Evolutionary conservation across 2,888 invertebrate species (phyloP).

Genomic region (Nomada ferruginata): DNA sequence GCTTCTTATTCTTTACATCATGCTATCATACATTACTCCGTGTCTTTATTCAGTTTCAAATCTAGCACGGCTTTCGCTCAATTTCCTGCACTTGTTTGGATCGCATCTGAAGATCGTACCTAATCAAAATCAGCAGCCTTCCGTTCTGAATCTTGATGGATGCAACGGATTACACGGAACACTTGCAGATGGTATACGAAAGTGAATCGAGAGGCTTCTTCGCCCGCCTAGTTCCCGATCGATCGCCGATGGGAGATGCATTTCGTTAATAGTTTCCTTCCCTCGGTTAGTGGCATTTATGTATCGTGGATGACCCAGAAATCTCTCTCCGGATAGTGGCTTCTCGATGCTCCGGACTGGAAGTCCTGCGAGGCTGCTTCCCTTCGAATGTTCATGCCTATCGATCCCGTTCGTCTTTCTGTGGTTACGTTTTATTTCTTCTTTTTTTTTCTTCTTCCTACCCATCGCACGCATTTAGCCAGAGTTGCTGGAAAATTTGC

Average conservation of each 20-base stretch:
- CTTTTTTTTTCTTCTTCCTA: not conserved
- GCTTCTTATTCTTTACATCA: not conserved
- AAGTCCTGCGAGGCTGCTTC: not conserved
- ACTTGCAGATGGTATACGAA: conserved; percentile 10
- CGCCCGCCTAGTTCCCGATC: conserved; percentile 28
- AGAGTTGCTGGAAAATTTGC: conserved; percentile 9
- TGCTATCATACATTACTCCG: too few relatives aligned
- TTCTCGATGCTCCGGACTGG: not conserved
- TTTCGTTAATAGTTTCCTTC: conserved; percentile 64
- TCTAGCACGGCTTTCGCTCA: not conserved
- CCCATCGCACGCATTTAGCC: not conserved
- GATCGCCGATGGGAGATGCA: conserved; percentile 58
- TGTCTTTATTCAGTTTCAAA: not conserved
- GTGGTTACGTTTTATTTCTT: not conserved
- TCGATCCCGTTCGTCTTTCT: not conserved
- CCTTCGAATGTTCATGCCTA: not conserved
- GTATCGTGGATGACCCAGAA: conserved; percentile 41
- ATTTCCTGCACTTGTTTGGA: not conserved
- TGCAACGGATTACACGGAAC: conserved; percentile 34
- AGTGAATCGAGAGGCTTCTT: conserved; percentile 23
- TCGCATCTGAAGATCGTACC: conserved; percentile 18
- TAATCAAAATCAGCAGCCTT: conserved; percentile 30
- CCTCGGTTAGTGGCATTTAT: conserved; percentile 31
- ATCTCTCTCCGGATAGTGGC: conserved; percentile 21
- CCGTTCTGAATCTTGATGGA: conserved; percentile 34